Evolutionary conservation across 2,888 invertebrate species (phyloP).

Genomic region (Melitaea athalia): DNA sequence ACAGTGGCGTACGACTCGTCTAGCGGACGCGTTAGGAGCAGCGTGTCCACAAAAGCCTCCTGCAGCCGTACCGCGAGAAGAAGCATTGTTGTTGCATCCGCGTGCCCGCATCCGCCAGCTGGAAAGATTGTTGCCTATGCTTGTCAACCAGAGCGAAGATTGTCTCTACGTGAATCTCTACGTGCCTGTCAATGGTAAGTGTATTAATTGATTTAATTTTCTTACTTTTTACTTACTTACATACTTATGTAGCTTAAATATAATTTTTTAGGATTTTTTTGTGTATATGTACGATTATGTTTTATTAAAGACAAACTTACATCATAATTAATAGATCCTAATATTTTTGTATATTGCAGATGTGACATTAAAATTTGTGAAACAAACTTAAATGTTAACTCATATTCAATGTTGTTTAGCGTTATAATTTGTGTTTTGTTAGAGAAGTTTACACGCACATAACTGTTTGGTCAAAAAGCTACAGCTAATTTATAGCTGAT

Average conservation of each 20-base stretch:
- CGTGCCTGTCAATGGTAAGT: slow-evolving; percentile 87
- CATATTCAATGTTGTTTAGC: no score
- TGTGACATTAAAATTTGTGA: no score
- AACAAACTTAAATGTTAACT: no score
- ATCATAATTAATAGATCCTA: no score
- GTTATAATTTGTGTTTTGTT: no score
- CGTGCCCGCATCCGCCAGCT: slow-evolving; percentile 92
- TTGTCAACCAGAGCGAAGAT: slow-evolving; percentile 97
- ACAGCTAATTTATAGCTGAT: not conserved
- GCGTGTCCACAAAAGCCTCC: slow-evolving; percentile 93
- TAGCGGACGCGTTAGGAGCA: slow-evolving; percentile 91
- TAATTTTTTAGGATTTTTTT: no score
- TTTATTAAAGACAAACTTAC: no score
- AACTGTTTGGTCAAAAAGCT: not conserved
- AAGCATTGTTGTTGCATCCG: slow-evolving; percentile 88
- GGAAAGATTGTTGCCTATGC: slow-evolving; percentile 90
- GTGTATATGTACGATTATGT: no score
- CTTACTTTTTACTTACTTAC: no score
- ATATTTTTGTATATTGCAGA: no score
- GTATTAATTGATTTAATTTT: not conserved
- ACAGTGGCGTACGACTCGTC: slow-evolving; percentile 90
- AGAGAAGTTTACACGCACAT: not conserved
- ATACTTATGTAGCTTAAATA: no score
- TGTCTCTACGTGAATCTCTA: slow-evolving; percentile 98
- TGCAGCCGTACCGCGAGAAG: slow-evolving; percentile 73